Conservation (phyloP, 2,113 vertebrate genomes). For the Cepphus grylle region DNA sequence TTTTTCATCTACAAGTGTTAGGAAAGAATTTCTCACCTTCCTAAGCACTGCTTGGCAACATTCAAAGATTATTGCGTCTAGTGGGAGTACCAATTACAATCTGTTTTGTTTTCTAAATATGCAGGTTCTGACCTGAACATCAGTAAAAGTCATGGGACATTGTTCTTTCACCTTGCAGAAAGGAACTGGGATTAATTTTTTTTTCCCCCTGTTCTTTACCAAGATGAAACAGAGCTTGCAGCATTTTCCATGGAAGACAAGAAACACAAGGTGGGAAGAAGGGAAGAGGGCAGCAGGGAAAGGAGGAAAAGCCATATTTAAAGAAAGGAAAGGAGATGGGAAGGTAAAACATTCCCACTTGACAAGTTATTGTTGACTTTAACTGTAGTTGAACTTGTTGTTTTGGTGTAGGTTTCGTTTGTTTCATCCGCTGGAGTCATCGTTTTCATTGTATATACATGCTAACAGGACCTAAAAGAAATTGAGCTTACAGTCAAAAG, state of each 20-base stretch:
- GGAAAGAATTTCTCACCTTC: background rate
- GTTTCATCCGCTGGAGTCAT: background rate
- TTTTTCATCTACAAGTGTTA: background rate
- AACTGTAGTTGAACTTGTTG: background rate
- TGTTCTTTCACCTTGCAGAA: background rate
- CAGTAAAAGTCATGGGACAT: background rate
- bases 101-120: background rate
- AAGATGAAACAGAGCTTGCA: background rate
- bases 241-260: background rate
- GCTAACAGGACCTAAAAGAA: background rate
- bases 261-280: background rate
- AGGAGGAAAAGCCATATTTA: background rate
- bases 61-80: background rate
- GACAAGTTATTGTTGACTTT: background rate
- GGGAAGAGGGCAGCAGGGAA: background rate
- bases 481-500: background rate
- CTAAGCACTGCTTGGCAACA: background rate
- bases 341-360: background rate
- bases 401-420: background rate
- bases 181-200: background rate
- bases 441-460: background rate
- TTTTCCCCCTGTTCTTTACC: background rate
- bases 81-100: background rate
- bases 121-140: background rate
- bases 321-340: background rate